Evolutionary conservation across 2,797 vertebrate genomes (phyloP).

Genomic region (Diceros bicornis): DNA sequence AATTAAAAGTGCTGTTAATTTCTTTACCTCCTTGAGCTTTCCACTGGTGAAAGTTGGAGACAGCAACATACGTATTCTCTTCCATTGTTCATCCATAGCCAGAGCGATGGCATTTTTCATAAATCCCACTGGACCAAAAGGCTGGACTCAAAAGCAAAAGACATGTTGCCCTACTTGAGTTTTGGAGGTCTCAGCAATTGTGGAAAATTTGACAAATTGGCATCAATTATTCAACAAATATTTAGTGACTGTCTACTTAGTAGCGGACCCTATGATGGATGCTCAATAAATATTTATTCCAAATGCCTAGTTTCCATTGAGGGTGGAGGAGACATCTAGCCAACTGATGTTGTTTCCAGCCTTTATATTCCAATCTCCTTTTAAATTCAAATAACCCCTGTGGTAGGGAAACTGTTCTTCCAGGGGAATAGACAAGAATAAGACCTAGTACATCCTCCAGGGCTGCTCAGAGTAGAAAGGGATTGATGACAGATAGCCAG

Average conservation of each 20-base stretch:
- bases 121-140: no score
- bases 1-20: no score
- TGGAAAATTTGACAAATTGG: no score
- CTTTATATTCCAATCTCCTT: background rate
- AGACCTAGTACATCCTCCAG: background rate
- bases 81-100: no score
- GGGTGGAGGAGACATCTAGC: background rate
- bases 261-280: no score
- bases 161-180: no score
- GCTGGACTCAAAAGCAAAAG: no score
- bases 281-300: background rate
- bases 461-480: background rate
- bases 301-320: background rate
- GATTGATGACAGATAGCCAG: background rate
- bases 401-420: background rate
- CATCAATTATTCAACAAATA: background rate
- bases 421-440: background rate
- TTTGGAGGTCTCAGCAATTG: no score
- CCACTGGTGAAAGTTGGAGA: no score
- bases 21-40: no score
- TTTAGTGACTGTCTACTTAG: no score
- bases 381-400: background rate
- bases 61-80: slow-evolving; percentile 28
- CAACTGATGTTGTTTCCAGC: background rate
- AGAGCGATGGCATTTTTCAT: no score